phyloP scores from a whole-genome alignment of 2,113 vertebrate species.

The Aix galericulata region DNA sequence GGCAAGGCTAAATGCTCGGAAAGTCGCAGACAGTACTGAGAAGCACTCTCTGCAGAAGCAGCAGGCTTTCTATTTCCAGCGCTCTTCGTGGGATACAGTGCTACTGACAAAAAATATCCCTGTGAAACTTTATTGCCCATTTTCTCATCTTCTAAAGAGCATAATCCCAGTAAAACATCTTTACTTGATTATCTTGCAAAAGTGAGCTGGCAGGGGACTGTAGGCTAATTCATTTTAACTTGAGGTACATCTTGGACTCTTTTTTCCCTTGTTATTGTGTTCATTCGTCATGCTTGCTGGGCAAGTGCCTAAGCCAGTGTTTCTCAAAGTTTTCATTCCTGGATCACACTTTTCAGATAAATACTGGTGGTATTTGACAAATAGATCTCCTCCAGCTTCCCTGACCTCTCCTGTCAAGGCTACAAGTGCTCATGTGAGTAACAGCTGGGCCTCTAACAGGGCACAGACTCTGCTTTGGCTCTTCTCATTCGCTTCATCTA shows the following conservation, averaged over 20 bases:
- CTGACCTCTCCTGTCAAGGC: neutral
- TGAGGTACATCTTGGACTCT: neutral
- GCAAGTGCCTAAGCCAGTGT: neutral
- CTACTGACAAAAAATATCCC: neutral
- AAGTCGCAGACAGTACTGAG: neutral
- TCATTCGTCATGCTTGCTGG: neutral
- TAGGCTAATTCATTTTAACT: neutral
- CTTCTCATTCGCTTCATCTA: neutral
- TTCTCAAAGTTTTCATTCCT: neutral
- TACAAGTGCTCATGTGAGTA: neutral
- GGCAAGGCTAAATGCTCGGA: neutral
- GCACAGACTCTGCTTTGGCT: neutral
- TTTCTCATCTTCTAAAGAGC: neutral
- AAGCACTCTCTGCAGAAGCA: neutral
- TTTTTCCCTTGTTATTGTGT: neutral
- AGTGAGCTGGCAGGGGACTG: neutral
- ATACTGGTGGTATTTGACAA: neutral
- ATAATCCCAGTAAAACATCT: neutral
- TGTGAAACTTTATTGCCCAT: neutral
- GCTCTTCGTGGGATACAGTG: neutral
- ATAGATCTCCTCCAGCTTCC: neutral
- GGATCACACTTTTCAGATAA: neutral
- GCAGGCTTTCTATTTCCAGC: slow-evolving; percentile 12
- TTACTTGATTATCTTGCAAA: neutral
- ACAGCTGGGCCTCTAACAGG: neutral